Evolutionary conservation across 2,113 vertebrate genomes (phyloP), one percentile per base, ranked within the genome.

Genomic region (Speoplatyrhinus poulsoni): DNA sequence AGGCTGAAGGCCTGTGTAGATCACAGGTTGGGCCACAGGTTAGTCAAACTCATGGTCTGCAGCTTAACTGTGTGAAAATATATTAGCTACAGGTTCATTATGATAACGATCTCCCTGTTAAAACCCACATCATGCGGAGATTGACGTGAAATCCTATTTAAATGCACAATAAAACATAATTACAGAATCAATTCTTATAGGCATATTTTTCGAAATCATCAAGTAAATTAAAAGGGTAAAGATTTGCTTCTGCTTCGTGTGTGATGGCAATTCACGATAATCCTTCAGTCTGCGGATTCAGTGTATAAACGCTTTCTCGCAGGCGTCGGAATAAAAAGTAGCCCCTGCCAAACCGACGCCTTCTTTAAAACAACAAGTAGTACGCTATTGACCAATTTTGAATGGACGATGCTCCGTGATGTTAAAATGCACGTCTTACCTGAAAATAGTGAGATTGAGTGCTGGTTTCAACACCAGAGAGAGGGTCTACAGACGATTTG

Each of bases 401-500:
- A 12, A 55, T 33, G 3, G 13, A 55, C 48, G 70, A 66, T 7
- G 6, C 62, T 57, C 69, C 48, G 26, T 26, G 26, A 67, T 2
- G 15, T 15, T 15, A 15, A 65, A 67, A 70, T 57, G 65, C 16
- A 60, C 59, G 36, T 56, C 90, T 89, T 92, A 93, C 92, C 92
- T 93, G 92, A 10, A 93, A 93, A 89, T 93, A 92, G 83, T 93
- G 91, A 64, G 92, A 88, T 64, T 93, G 92, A 5, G 92, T 87
- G 70, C 87, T 88, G 72, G 82, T 90, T 76, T 93, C 91, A 75
- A 85, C 91, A 63, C 88, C 91, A 83, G 92, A 88, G 87, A 90
- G 86, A 59, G 90, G 90, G 81, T 92, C 91, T 90, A 91, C 89
- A 75, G 91, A 88, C 84, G 92, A 89, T 83, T 91, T 92, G 85